Evolutionary conservation across 2,113 vertebrate genomes (phyloP).

Genomic region (Plestiodon gilberti): DNA sequence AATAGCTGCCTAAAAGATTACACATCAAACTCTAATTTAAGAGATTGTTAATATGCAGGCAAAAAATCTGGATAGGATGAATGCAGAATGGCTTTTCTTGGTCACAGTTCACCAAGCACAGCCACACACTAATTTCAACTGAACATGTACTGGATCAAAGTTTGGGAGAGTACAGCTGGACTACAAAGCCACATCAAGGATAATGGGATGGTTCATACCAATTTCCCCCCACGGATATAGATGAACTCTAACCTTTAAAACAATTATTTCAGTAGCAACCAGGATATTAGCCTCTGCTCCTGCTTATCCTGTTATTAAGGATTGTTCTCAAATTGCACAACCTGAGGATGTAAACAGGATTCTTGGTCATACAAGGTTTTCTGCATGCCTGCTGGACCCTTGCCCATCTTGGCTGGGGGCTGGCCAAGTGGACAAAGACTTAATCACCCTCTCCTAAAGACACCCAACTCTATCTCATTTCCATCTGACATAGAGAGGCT

Average conservation of each 20-base stretch:
- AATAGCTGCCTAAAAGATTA: not conserved
- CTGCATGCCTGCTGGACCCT: too few relatives aligned
- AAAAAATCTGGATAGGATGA: not conserved
- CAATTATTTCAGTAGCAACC: not conserved
- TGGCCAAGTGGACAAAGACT: too few relatives aligned
- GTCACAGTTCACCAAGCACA: not conserved
- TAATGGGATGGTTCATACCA: not conserved
- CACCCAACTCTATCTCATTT: too few relatives aligned
- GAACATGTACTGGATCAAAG: not conserved
- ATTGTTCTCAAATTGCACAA: too few relatives aligned
- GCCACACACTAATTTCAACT: not conserved
- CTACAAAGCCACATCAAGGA: not conserved
- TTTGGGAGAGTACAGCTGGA: not conserved
- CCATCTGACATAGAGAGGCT: too few relatives aligned
- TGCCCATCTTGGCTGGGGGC: too few relatives aligned
- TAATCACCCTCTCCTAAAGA: too few relatives aligned
- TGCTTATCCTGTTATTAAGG: too few relatives aligned
- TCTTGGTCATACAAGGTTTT: too few relatives aligned
- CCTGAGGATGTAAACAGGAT: too few relatives aligned
- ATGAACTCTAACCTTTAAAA: not conserved
- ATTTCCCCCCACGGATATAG: not conserved
- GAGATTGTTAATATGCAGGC: not conserved
- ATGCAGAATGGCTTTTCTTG: not conserved
- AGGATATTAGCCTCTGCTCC: not conserved
- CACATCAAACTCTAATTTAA: not conserved